Base-by-base conservation (phyloP, 2,113 vertebrate genomes). In the Periophthalmus modestus region DNA sequence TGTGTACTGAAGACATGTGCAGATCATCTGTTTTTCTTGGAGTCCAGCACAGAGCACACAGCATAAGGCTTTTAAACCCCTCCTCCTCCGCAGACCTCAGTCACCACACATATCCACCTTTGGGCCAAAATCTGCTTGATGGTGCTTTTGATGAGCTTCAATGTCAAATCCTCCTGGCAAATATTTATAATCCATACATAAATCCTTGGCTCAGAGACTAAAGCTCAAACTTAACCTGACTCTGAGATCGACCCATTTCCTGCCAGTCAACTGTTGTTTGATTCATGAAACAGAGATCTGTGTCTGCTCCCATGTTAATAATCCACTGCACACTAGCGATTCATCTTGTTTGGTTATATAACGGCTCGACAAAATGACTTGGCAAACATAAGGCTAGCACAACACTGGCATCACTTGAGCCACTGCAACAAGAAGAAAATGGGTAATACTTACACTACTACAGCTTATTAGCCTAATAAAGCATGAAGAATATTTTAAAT, bases 131-230 rank as follows among this genome's bases (percentile, higher is more conserved):
- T 78, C 69, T 85, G 72, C 85, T 86, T 79, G 73, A 80, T 84
- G 69, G 77, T 78, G 72, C 84, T 86, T 80, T 54, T 2, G 66
- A 71, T 66, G 58, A 73, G 82, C 73, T 75, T 88, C 78, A 79
- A 75, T 75, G 46, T 46, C 75, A 91, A 89, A 89, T 80, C 85
- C 85, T 81, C 59, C 65, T 28, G 72, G 74, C 80, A 86, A 85
- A 86, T 85, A 85, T 84, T 78, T 79, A 57, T 82, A 86, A 90
- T 87, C 83, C 85, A 81, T 75, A 87, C 82, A 86, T 69, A 86
- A 89, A 88, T 87, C 86, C 87, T 59, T 66, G 82, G 81, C 73
- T 89, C 86, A 86, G 74, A 77, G 66, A 77, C 86, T 74, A 83
- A 86, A 86, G 82, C 76, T 54, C 52, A 78, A 57, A 54, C 75